Base-by-base conservation (phyloP, 1,140 invertebrate species). In the Acarapis woodi region DNA sequence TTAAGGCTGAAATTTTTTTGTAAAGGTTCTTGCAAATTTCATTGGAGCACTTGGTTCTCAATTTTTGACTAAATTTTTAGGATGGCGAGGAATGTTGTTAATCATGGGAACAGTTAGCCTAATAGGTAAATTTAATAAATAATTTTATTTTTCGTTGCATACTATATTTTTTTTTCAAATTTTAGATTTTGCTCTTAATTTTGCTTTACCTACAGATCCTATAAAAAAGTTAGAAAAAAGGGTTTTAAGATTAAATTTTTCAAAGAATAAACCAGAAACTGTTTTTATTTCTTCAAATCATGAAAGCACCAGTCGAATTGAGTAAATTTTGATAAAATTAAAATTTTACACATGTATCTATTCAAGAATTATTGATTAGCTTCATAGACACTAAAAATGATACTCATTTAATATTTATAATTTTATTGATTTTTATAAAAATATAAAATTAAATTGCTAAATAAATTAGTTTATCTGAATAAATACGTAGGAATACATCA, bases 21-120 rank as follows among this genome's bases (percentile, higher is more conserved):
- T 3, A 22, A n/a, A 38, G 37, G 37, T 41, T 0, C 30, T 41
- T n/a, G 39, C 39, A 2, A 26, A 28, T 23, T 20, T 41, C 24
- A 24, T 20, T 14, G 33, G 39, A 2, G 39, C 39, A 20, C 21
- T 41, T 2, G 28, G 22, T 9, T 41, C 39, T 2, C 39, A 41
- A 22, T 29, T 21, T 23, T 29, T 41, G 32, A 41, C 39, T n/a
- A 10, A 25, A 30, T 15, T 6, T 19, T 6, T 41, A 23, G 39
- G 39, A 3, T 41, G 39, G 39, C 12, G 9, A 4, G 39, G 39
- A 23, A 41, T 41, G 39, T 36, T 41, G 2, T 26, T 18, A 21
- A 3, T 28, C 14, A 35, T 37, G 12, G 33, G 33, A 6, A 18
- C 24, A 16, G 36, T 24, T 31, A n/a, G 34, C 23, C 23, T 38